These are phyloP conservation scores for Gonioctena quinquepunctata DNA, from an alignment of 1,140 invertebrate species.

Conservation along the genomic window DNA sequence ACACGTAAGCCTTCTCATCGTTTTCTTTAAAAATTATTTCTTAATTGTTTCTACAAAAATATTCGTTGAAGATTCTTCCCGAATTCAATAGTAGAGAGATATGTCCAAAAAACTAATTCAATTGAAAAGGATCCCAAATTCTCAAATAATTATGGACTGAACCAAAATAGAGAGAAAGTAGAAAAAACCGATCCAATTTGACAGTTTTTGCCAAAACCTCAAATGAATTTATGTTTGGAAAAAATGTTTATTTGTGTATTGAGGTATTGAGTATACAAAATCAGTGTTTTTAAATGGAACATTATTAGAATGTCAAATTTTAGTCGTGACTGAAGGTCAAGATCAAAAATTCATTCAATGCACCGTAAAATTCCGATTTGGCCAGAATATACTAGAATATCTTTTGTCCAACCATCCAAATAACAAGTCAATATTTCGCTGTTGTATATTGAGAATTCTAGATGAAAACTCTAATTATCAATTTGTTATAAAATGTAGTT, in stretches of 20 bases:
- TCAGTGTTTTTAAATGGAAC: background rate
- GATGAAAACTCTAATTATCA: background rate
- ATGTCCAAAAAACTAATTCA: no score
- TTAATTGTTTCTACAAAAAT: no score
- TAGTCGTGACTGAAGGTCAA: background rate
- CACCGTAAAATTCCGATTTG: background rate
- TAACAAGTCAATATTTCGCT: background rate
- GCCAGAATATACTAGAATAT: background rate
- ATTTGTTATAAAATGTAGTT: background rate
- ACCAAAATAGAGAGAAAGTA: no score
- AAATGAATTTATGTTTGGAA: background rate
- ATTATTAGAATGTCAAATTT: background rate
- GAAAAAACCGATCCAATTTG: no score
- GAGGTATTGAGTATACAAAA: background rate
- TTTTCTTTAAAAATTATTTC: no score
- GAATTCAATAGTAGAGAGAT: no score
- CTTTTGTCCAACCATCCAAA: background rate
- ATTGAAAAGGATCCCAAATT: no score
- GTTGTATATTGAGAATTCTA: background rate
- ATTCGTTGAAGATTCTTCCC: no score
- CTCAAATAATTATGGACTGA: no score
- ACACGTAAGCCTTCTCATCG: no score
- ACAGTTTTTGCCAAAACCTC: no score
- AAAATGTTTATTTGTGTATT: background rate
- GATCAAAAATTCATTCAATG: background rate